phyloP scores from a whole-genome alignment of 1,140 invertebrate genomes.

The Drosophila littoralis region DNA sequence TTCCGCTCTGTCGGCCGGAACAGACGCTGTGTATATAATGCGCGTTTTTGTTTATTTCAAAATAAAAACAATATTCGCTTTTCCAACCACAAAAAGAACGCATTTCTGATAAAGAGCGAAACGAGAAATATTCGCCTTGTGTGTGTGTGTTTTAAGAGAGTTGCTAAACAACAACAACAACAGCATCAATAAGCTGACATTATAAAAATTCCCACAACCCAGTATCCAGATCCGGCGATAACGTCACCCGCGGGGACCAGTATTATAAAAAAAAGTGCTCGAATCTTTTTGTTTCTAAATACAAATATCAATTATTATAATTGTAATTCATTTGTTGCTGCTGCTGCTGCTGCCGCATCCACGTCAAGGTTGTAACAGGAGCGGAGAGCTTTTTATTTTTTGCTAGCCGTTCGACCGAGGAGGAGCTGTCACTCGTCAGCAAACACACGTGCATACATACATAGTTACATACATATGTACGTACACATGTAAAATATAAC shows the following conservation, averaged over 20 bases:
- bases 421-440: slow-evolving; percentile 43
- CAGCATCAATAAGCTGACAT: slow-evolving; percentile 46
- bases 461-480: slow-evolving; percentile 5
- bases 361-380: slow-evolving; percentile 67
- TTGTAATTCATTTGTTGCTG: slow-evolving; percentile 54
- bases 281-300: slow-evolving; percentile 71
- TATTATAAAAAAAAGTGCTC: slow-evolving; percentile 74
- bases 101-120: slow-evolving; percentile 66
- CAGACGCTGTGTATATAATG: slow-evolving; percentile 64
- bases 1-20: slow-evolving; percentile 45
- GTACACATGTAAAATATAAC: slow-evolving; percentile 8
- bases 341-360: slow-evolving; percentile 39
- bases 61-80: slow-evolving; percentile 81
- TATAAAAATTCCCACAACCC: slow-evolving; percentile 20
- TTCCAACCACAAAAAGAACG: slow-evolving; percentile 82
- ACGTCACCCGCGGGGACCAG: slow-evolving; percentile 61
- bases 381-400: slow-evolving; percentile 32
- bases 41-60: slow-evolving; percentile 79
- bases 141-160: slow-evolving; percentile 34
- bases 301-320: slow-evolving; percentile 71
- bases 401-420: slow-evolving; percentile 46
- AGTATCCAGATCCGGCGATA: slow-evolving; percentile 53
- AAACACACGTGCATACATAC: slow-evolving; percentile 1
- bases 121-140: slow-evolving; percentile 41
- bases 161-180: slow-evolving; percentile 33